Evolutionary conservation across 2,888 invertebrate genomes (phyloP).

Genomic region (Cacoxenus indagator): DNA sequence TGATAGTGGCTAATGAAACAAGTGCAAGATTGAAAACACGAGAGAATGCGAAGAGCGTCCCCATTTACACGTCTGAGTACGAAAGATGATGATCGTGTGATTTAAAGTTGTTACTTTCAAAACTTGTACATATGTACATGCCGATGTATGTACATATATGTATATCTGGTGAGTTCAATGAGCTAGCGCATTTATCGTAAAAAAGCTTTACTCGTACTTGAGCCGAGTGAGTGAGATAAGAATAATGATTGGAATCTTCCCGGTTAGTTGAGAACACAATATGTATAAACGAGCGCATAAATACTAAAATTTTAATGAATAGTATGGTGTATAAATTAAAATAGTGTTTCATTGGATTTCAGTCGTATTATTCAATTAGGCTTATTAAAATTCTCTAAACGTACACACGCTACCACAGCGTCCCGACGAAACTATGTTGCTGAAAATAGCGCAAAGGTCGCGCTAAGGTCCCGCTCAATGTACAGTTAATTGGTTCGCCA

Average conservation of each 20-base stretch:
- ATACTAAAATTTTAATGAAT: background rate
- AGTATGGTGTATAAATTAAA: background rate
- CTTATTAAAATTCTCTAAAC: slow-evolving; percentile 10
- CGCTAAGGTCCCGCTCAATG: background rate
- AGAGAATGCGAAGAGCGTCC: too few species aligned
- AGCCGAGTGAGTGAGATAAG: too few species aligned
- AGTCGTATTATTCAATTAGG: slow-evolving; percentile 2
- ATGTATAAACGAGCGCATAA: background rate
- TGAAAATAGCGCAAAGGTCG: slow-evolving; percentile 17
- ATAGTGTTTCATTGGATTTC: slow-evolving; percentile 1
- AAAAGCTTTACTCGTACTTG: too few species aligned
- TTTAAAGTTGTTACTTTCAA: too few species aligned
- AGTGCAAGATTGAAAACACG: too few species aligned
- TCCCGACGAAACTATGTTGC: background rate
- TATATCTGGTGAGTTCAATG: background rate
- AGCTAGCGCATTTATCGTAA: too few species aligned
- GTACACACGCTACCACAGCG: background rate
- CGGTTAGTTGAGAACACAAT: too few species aligned
- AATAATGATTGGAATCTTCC: too few species aligned
- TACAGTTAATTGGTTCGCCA: background rate
- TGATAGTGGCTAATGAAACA: too few species aligned
- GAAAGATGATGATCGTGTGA: too few species aligned
- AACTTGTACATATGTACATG: background rate
- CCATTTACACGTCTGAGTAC: too few species aligned
- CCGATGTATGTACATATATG: background rate